Evolutionary conservation across 2,888 invertebrate species (phyloP).

Genomic region (Antheraea assamensis): DNA sequence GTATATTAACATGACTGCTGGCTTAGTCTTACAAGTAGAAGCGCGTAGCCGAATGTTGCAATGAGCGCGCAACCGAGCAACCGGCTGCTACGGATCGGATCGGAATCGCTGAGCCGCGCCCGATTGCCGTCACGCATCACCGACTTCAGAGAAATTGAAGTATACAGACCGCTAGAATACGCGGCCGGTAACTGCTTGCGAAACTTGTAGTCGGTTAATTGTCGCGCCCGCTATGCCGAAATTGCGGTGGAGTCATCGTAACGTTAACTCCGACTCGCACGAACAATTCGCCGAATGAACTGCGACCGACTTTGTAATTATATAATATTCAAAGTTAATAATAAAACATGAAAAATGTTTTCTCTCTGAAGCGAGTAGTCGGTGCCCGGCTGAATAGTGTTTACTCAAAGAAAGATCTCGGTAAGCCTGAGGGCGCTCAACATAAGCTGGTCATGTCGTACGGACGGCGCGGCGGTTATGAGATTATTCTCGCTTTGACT

Average conservation of each 20-base stretch:
- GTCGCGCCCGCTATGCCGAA: conserved; percentile 53
- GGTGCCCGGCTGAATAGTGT: conserved; percentile 41
- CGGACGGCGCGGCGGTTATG: conserved; percentile 69
- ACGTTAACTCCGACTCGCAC: conserved; percentile 59
- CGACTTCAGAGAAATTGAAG: conserved; percentile 76
- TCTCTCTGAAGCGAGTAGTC: conserved; percentile 38
- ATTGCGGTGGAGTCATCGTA: conserved; percentile 57
- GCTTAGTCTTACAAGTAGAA: conserved; percentile 56
- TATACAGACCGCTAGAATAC: conserved; percentile 67
- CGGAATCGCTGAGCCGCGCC: conserved; percentile 75
- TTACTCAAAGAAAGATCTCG: conserved; percentile 66
- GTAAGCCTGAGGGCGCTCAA: conserved; percentile 67
- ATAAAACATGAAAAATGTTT: conserved; percentile 43
- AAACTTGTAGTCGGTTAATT: conserved; percentile 70
- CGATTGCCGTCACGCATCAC: conserved; percentile 76
- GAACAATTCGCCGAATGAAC: conserved; percentile 44
- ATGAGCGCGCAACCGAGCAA: conserved; percentile 39
- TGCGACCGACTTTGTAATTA: conserved; percentile 43
- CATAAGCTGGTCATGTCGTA: conserved; percentile 67
- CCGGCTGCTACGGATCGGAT: conserved; percentile 69
- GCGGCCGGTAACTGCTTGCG: conserved; percentile 64
- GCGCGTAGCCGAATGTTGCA: conserved; percentile 64
- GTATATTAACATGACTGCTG: conserved; percentile 46
- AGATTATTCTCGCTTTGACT: conserved; percentile 78
- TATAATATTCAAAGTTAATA: conserved; percentile 49